Base-by-base conservation (phyloP, 2,888 invertebrate genomes). In the Acrobasis suavella region DNA sequence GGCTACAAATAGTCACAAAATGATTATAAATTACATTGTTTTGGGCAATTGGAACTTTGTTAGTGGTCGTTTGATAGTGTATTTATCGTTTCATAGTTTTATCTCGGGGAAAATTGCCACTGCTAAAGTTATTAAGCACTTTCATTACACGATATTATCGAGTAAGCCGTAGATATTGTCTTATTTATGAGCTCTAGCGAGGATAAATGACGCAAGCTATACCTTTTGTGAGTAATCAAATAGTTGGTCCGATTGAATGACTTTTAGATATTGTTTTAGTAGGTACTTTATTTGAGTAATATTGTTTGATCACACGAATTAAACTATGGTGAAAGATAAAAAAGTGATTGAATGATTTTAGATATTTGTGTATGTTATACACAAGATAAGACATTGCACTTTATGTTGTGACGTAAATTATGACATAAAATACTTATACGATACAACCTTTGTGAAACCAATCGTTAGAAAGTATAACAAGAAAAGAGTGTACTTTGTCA, bases 51-150 rank as follows among this genome's bases (percentile, higher is more conserved):
- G 62, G 60, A 66, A 71, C 66, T 69, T 72, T 68, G 67, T 74
- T 71, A 72, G 65, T 69, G 68, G 69, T 70, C 69, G 69, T 70
- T 71, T 72, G 69, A 66, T 70, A 72, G 72, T 67, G 72, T 72
- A 69, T 69, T 74, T 75, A 72, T 73, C 66, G 72, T 67, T 77
- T 78, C 76, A 80, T 83, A 65, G 75, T 71, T 69, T 71, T 72
- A 73, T 80, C 72, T 67, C 65, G 69, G 76, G 69, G 76, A 67
- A 75, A 80, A 83, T 80, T 74, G 73, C 72, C 73, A 69, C 38
- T 50, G 32, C 15, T 16, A 49, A 49, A 61, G 62, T 58, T 52
- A 32, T 22, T 54, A 59, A 39, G 42, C n/a, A 52, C 50, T 55
- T 54, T 54, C 62, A 55, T 62, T 62, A 50, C 14, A 1, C n/a